Evolutionary conservation across 2,113 vertebrate species (phyloP).

Genomic region (Psammodynastes pulverulentus): DNA sequence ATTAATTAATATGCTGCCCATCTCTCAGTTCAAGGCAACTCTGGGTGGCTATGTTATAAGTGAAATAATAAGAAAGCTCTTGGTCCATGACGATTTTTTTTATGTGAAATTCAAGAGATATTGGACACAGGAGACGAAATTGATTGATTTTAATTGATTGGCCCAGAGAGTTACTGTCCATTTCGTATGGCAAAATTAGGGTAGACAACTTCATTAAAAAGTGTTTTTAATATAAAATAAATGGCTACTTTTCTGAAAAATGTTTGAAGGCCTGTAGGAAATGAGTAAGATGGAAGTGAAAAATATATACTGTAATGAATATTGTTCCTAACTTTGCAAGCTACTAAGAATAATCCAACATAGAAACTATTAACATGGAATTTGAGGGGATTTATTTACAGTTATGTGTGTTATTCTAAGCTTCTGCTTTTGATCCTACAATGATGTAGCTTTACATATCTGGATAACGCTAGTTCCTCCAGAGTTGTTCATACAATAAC

Average conservation of each 20-base stretch:
- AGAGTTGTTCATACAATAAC: background rate
- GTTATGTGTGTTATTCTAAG: background rate
- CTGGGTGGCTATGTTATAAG: background rate
- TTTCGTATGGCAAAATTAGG: background rate
- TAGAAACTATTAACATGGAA: background rate
- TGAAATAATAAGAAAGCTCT: background rate
- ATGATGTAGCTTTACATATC: background rate
- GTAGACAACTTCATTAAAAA: background rate
- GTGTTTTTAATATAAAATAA: background rate
- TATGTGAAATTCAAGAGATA: background rate
- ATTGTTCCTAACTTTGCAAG: background rate
- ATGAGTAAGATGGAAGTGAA: background rate
- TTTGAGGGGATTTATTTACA: background rate
- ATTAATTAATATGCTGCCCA: background rate
- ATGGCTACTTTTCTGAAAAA: background rate
- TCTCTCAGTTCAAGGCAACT: background rate
- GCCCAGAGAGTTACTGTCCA: too few relatives aligned
- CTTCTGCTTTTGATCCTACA: background rate
- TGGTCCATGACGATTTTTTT: background rate
- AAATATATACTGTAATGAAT: background rate
- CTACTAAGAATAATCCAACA: background rate
- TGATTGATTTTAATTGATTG: background rate
- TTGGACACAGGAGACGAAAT: background rate
- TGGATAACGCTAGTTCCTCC: background rate
- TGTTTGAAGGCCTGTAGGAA: background rate